Base-by-base conservation (phyloP, 2,888 invertebrate genomes). In the Ephialtes manifestator region DNA sequence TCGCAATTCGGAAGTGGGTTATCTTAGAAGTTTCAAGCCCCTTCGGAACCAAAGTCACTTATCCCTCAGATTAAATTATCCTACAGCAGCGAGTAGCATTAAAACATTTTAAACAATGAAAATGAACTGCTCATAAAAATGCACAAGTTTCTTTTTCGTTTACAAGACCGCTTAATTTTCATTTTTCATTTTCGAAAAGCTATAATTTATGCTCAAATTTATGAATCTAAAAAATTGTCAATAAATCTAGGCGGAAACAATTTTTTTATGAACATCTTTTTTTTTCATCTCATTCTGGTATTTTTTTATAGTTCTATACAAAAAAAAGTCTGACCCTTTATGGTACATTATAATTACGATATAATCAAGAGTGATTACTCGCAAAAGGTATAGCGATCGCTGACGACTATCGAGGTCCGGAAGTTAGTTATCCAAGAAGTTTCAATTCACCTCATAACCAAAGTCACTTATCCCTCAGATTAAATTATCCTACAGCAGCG, bases 31-130 rank as follows among this genome's bases (percentile, higher is more conserved):
- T 72, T 67, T 67, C 55, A 46, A 58, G 65, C 15, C 65, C 31
- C 18, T 18, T 67, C 72, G 53, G 35, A 80, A 76, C 39, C 75
- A 43, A 70, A 77, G 55, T 72, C 71, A 82, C 77, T 82, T 65
- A 72, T 77, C 65, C 58, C 35, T 51, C 43, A 43, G 43, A 39
- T 71, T 28, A 77, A 75, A 77, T 77, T 75, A 81, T 71, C 43
- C 48, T 11, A 20, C 13, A 51, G 10, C n/a, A 28, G 51, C n/a
- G 28, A 28, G 13, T 35, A 35, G 46, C n/a, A n/a, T n/a, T n/a
- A n/a, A n/a, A n/a, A n/a, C n/a, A n/a, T n/a, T n/a, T n/a, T n/a
- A n/a, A n/a, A n/a, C n/a, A n/a, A n/a, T n/a, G n/a, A n/a, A n/a
- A n/a, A n/a, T n/a, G n/a, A n/a, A n/a, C n/a, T n/a, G n/a, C n/a